Percentiles rank a stretch among this genome's conserved stretches.
phyloP scores from a whole-genome alignment of 2,113 vertebrate genomes.

The Elachura formosa region DNA sequence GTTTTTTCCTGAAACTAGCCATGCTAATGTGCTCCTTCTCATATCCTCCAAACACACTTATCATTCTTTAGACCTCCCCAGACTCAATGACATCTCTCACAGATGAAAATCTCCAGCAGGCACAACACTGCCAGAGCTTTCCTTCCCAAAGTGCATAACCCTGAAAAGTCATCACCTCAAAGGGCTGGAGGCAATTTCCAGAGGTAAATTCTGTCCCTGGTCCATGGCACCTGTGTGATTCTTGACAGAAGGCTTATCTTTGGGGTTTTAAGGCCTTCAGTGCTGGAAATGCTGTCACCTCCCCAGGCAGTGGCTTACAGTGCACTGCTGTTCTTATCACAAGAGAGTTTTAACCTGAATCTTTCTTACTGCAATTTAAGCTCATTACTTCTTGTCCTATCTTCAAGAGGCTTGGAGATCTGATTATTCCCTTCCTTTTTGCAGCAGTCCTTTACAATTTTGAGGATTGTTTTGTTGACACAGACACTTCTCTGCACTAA shows the following conservation, averaged over 20 bases:
- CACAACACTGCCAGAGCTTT: background rate
- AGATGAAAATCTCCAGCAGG: background rate
- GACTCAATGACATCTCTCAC: background rate
- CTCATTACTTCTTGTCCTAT: constrained; percentile 19
- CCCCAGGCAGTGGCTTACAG: background rate
- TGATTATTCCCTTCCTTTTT: constrained; percentile 38
- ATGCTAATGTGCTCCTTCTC: background rate
- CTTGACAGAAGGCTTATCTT: constrained; percentile 13
- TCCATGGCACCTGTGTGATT: background rate
- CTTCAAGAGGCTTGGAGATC: background rate
- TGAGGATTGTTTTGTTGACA: constrained; percentile 22
- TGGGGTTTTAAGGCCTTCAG: background rate
- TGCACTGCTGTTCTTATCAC: background rate
- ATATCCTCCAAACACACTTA: background rate
- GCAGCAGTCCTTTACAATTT: background rate
- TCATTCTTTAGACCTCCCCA: background rate
- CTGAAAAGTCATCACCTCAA: background rate
- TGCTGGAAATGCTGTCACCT: background rate
- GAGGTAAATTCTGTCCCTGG: background rate
- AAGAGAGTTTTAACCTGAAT: background rate
- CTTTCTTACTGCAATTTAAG: constrained; percentile 20
- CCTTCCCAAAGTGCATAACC: background rate
- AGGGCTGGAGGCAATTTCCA: background rate
- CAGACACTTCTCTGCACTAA: background rate
- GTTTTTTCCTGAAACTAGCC: background rate